Conservation (phyloP, 1,140 invertebrate species). For the Danaus melanippus region DNA sequence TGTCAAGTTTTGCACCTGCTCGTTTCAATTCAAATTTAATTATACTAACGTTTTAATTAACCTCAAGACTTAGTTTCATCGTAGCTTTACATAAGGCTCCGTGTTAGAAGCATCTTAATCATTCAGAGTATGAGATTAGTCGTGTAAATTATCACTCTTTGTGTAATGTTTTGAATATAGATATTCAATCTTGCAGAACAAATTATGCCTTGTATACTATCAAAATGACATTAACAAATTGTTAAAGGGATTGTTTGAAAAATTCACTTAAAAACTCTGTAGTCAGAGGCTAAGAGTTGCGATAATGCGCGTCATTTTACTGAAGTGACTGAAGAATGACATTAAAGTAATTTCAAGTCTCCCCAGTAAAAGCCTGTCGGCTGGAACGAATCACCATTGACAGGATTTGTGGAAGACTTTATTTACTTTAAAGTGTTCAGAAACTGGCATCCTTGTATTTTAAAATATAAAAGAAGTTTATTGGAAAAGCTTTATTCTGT, state of each 20-base stretch:
- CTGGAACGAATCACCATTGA: conserved; percentile 12
- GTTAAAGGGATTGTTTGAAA: neutral
- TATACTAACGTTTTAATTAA: conserved; percentile 32
- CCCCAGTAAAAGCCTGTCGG: conserved; percentile 19
- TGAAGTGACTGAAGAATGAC: conserved; percentile 11
- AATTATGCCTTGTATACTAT: neutral
- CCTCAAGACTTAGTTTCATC: conserved; percentile 22
- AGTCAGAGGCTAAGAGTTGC: neutral
- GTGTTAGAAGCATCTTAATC: conserved; percentile 16
- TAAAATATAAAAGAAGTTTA: too few species aligned
- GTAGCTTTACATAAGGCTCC: conserved; percentile 13
- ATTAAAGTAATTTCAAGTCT: conserved; percentile 20
- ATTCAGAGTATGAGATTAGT: too few species aligned
- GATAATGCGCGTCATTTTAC: conserved; percentile 10
- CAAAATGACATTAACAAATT: conserved; percentile 8
- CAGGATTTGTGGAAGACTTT: conserved; percentile 9
- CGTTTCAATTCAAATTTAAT: conserved; percentile 31
- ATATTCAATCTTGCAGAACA: too few species aligned
- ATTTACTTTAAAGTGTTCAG: too few species aligned
- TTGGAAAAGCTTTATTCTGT: too few species aligned
- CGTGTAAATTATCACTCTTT: too few species aligned
- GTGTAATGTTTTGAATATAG: too few species aligned
- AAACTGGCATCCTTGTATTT: too few species aligned
- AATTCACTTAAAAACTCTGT: conserved; percentile 3
- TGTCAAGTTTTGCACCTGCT: conserved; percentile 25